These are phyloP conservation scores for Megalurothrips usitatus DNA, from an alignment of 2,888 invertebrate species.

Conservation along the genomic window DNA sequence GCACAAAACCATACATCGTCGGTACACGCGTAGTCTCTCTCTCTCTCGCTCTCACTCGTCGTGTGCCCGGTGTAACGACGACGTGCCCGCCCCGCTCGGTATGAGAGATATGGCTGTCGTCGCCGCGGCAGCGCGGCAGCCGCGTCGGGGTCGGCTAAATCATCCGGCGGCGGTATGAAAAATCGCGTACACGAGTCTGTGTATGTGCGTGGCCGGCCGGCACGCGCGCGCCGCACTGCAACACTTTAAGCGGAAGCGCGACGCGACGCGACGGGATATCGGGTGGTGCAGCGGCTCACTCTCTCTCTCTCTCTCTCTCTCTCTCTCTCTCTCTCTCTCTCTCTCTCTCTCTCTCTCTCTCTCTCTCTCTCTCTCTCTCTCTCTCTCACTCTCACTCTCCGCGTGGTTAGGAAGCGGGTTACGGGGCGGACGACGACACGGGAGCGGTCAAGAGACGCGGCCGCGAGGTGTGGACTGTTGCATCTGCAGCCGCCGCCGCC, in stretches of 20 bases:
- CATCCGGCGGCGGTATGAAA: neutral
- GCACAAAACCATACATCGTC: too few relatives aligned
- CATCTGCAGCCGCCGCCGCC: too few relatives aligned
- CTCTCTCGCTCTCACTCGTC: too few relatives aligned
- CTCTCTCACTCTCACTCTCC: constrained; percentile 30
- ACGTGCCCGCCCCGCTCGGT: too few relatives aligned
- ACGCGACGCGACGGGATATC: neutral
- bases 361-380: neutral
- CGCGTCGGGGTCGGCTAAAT: too few relatives aligned
- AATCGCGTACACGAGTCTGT: too few relatives aligned
- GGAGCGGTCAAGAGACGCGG: constrained; percentile 50
- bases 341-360: neutral
- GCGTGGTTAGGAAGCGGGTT: too few relatives aligned
- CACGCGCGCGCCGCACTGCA: neutral
- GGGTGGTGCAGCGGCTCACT: neutral
- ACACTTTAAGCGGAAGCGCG: neutral
- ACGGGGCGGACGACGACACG: too few relatives aligned
- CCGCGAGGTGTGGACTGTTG: constrained; percentile 43
- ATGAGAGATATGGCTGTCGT: too few relatives aligned
- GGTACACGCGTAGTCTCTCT: too few relatives aligned
- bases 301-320: neutral
- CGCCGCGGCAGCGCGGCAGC: too few relatives aligned
- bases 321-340: neutral
- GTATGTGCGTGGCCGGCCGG: neutral
- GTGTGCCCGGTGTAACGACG: too few relatives aligned